Evolutionary conservation across 92 coral and sea anemone species (phyloP).

Genomic region (Pocillopora meandrina): DNA sequence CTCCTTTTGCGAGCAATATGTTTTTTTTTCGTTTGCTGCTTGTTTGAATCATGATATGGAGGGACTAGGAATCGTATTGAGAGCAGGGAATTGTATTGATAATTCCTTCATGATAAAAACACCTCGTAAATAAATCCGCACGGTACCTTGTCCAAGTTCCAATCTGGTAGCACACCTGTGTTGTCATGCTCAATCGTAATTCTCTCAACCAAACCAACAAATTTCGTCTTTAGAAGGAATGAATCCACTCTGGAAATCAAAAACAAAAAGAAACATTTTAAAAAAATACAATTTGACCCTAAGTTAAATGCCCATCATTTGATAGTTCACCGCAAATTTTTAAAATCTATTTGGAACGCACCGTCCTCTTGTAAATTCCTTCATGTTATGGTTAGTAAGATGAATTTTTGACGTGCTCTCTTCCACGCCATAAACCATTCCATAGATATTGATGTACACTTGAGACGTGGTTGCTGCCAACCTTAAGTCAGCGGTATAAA

Average conservation of each 20-base stretch:
- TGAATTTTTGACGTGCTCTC: constrained; percentile 46
- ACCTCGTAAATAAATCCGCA: too few species aligned
- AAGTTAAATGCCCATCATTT: too few species aligned
- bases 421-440: constrained; percentile 31
- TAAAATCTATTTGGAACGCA: neutral
- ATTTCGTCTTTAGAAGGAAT: constrained; percentile 48
- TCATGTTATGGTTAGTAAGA: constrained; percentile 32
- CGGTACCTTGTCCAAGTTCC: constrained; percentile 61
- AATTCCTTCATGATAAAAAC: too few species aligned
- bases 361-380: constrained; percentile 44
- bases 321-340: neutral
- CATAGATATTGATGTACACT: constrained; percentile 47
- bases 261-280: neutral
- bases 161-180: constrained; percentile 59
- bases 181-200: constrained; percentile 70
- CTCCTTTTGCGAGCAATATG: too few species aligned
- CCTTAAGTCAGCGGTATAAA: constrained; percentile 36
- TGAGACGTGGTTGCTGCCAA: constrained; percentile 46
- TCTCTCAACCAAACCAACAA: constrained; percentile 60
- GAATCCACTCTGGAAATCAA: constrained; percentile 45
- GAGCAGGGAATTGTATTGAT: too few species aligned
- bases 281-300: neutral
- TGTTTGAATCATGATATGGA: too few species aligned
- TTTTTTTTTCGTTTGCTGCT: too few species aligned
- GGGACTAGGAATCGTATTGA: too few species aligned